Evolutionary conservation across 1,140 invertebrate genomes (phyloP), one percentile per base, ranked within the genome.

Genomic region (Dendroctonus valens): DNA sequence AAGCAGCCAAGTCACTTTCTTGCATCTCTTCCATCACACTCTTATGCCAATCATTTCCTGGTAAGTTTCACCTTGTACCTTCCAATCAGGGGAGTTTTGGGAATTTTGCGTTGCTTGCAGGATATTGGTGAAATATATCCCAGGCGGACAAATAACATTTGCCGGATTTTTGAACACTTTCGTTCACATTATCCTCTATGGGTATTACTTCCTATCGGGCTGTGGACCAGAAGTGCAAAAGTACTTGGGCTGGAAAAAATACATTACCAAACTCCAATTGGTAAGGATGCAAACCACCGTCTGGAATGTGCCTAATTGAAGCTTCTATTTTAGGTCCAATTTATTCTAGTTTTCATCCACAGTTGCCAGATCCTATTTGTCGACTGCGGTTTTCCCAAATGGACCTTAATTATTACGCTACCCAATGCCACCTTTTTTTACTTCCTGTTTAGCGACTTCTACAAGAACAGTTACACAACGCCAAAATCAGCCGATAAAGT

Each of bases 211-310:
- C 73, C 79, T 94, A 1, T 84, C 92, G 0, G 90, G 91, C 0
- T 80, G 94, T 67, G 92, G 92, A 38, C 92, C 92, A 2, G 79
- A 85, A 26, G 86, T 92, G 75, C 90, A 92, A 76, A 91, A 91
- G 73, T 92, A 91, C 76, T 80, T 96, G 5, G 95, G 93, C 92
- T 96, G 93, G 92, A 96, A 96, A 78, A 92, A 87, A 74, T 89
- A 96, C 74, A 83, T 96, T 7, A 96, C 94, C 0, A 84, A 82
- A 14, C 80, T 94, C 67, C 93, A 96, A 81, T 82, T 95, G 79
- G 86, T 93, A 75, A 83, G 82, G 26, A 26, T 26, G 8, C 8
- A 51, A 46, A 46, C 12, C 12, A 11, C 12, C 12, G 3, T 1
- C 42, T 46, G 1, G 12, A 46, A 2, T 46, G 1, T 11, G 12